Base-by-base conservation (phyloP, 2,888 invertebrate genomes). In the Tachina fera region DNA sequence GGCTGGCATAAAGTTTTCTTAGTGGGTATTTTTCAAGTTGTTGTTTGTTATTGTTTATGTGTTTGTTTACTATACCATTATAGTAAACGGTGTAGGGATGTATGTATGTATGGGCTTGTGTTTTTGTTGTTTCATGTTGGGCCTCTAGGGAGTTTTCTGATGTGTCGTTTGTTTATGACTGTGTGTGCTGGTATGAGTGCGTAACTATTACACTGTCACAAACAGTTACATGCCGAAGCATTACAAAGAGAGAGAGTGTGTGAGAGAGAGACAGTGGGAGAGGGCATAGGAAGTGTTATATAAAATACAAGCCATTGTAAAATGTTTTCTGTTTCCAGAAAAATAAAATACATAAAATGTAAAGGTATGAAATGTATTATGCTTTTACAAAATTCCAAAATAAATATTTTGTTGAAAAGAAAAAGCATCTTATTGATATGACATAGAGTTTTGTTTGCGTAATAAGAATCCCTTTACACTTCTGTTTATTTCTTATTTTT, bases 151-250 rank as follows among this genome's bases (percentile, higher is more conserved):
- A 60, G 19, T 53, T 43, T 22, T 47, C 41, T 49, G 63, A 56
- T 75, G 49, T 49, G 56, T 63, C 39, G 45, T 51, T 41, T 80
- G 63, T 58, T 47, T 16, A 9, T 53, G 9, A 61, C 13, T 16
- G 43, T 45, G 31, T 10, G 43, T 56, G 16, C 43, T 11, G 49
- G 31, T 56, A 14, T 14, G 47, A 41, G 16, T 75, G 56, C 51
- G 67, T 81, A 81, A 81, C 77, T 72, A 16, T 63, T 74, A 39
- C 68, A 72, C 51, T 81, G 84, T 85, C 77, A 82, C 77, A 68
- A 63, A 70, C 85, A 77, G 77, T 75, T 78, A 68, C 45, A 31
- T n/a, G 9, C 49, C 11, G 58, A 31, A 49, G 39, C 39, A 41
- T 49, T 47, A 11, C 51, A 13, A 13, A 9, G 58, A 58, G 11